Evolutionary conservation across 2,797 vertebrate genomes (phyloP).

Genomic region (Aldrovandia affinis): DNA sequence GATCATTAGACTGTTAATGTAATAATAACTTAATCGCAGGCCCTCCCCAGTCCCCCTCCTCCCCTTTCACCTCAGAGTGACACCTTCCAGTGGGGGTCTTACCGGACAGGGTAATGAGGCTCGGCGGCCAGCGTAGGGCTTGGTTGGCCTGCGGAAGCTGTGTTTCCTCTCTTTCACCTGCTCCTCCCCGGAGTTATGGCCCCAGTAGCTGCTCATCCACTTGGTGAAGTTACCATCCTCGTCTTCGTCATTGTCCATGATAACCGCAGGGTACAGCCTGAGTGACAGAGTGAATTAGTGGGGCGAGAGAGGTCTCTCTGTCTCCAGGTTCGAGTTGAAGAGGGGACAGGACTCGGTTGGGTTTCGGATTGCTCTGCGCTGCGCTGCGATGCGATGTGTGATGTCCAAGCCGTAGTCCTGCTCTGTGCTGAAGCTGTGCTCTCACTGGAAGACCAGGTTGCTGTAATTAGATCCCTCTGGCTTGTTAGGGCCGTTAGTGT

Average conservation of each 20-base stretch:
- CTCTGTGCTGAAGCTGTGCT: constrained; percentile 18
- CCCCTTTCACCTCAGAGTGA: too few species aligned
- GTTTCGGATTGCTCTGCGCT: constrained; percentile 31
- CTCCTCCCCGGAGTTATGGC: constrained; percentile 78
- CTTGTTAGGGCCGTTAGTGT: constrained; percentile 35
- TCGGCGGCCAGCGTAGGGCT: constrained; percentile 70
- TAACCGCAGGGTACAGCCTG: constrained; percentile 67
- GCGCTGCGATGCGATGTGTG: constrained; percentile 33
- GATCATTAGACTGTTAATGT: background rate
- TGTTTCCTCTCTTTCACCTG: constrained; percentile 71
- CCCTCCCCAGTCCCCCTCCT: background rate
- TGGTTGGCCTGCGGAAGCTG: constrained; percentile 71
- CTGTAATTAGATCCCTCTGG: constrained; percentile 55
- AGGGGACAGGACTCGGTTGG: constrained; percentile 1
- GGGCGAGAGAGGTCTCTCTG: constrained; percentile 16
- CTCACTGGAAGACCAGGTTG: constrained; percentile 30
- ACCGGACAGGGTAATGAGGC: constrained; percentile 88
- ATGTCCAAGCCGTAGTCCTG: constrained; percentile 20
- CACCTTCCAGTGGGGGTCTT: constrained; percentile 59
- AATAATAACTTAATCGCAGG: background rate
- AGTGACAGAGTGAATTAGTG: constrained; percentile 70
- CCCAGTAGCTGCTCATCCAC: constrained; percentile 99
- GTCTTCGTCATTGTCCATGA: constrained; percentile 89
- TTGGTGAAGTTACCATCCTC: constrained; percentile 94
- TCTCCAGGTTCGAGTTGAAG: constrained; percentile 16